Evolutionary conservation across 92 coral and sea anemone species (phyloP), one percentile per base, ranked within the genome.

Genomic region (Heliopora coerulea): DNA sequence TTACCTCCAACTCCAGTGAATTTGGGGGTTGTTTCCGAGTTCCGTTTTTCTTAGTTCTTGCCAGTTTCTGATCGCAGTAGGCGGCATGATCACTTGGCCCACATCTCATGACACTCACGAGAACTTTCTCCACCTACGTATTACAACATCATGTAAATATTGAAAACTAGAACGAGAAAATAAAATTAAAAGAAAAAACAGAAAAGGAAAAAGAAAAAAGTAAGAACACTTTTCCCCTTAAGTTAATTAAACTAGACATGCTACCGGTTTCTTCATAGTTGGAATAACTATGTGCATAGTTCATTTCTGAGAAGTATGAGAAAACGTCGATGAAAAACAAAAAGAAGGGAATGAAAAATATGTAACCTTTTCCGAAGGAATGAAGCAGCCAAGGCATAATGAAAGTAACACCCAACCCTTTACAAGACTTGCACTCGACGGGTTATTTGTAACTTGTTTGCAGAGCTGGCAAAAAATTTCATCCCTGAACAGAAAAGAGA

Each of bases 381-480:
- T 74, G 39, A 91, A 89, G 73, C 89, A 83, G 23, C 96, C 91
- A 68, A 84, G 48, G 44, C 95, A 88, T 50, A 91, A 65, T 12
- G 96, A 96, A 79, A 91, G 11, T 19, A 91, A 85, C 20, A 91
- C 83, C 97, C 97, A 91, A 0, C 97, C 97, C 40, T 96, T 85
- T 18, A 87, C 72, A 21, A 60, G 56, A 72, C 97, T 91, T 30
- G 88, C 87, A 29, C 63, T 62, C 0, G 90, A 89, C 26, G 82
- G 83, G 44, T 91, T 91, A 59, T 84, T 78, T 0, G 83, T 69
- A 19, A 91, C 76, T 67, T 91, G 97, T 37, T 87, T 79, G 74
- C 97, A 91, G 56, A 91, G 83, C 46, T 91, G 97, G 63, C 87
- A 84, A 74, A 82, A 91, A 28, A 91, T 91, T 80, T 91, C 97